These are phyloP conservation scores for Chloromyia formosa DNA, from an alignment of 2,888 invertebrate genomes.

Conservation along the genomic window DNA sequence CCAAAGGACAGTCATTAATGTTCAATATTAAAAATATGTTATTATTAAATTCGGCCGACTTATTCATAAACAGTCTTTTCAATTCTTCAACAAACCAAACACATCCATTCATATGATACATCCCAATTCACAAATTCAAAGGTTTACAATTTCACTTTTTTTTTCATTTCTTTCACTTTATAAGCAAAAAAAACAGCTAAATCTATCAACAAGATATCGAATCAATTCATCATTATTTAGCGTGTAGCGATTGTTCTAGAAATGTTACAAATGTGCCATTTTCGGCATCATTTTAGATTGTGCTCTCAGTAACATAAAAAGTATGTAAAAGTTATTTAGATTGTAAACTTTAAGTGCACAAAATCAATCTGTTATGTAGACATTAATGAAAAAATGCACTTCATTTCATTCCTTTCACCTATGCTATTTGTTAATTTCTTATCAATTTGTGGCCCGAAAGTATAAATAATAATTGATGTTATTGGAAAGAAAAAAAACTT, in stretches of 20 bases:
- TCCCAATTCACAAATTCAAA: neutral
- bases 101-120: neutral
- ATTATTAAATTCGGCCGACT: slow-evolving; percentile 41
- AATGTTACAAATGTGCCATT: slow-evolving; percentile 31
- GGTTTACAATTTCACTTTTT: neutral
- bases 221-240: neutral
- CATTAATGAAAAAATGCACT: too few species aligned
- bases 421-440: neutral
- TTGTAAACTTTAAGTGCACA: slow-evolving; percentile 26
- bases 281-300: slow-evolving; percentile 37
- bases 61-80: slow-evolving; percentile 37
- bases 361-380: slow-evolving; percentile 28
- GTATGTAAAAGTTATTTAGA: neutral
- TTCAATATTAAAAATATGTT: slow-evolving; percentile 9
- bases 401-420: neutral
- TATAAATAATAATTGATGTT: slow-evolving; percentile 18
- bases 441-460: slow-evolving; percentile 1
- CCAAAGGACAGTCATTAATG: neutral
- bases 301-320: slow-evolving; percentile 16
- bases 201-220: neutral
- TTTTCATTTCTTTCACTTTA: neutral
- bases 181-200: neutral
- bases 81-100: neutral
- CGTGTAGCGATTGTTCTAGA: neutral
- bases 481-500: slow-evolving; percentile 6